Base-by-base conservation (phyloP, 2,888 invertebrate species). In the Nebria salina region DNA sequence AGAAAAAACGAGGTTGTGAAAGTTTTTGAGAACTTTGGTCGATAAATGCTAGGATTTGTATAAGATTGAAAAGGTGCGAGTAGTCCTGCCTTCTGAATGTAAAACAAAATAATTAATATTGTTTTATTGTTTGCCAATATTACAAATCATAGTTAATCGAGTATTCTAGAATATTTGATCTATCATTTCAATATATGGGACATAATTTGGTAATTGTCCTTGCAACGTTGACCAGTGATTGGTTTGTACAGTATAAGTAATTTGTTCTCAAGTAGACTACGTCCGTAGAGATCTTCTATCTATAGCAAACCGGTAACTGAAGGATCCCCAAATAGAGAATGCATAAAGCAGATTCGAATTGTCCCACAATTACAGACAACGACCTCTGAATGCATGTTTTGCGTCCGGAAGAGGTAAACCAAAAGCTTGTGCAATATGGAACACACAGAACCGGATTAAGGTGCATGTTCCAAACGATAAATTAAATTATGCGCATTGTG, bases 361-460 rank as follows among this genome's bases (percentile, higher is more conserved):
- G 68, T 68, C 68, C 68, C 15, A 25, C 20, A 68, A 68, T 68
- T 68, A 68, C 68, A 2, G 20, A 15, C 68, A 26, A 68, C 68
- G 15, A 68, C 68, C 68, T 26, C 68, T 68, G 68, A 68, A 68
- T 68, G 68, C 68, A 68, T 68, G 68, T 68, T 68, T 26, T 15
- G 20, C 15, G 68, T 68, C 9, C 68, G 43, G 43, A 25, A 15
- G 68, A 20, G 26, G 25, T 68, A 68, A 68, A 15, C 68, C 68
- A 9, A 43, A 43, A 15, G 68, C 68, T 4, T 20, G 20, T 68
- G 68, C 20, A 8, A 9, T 8, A 6, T 43, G 43, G 43, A 20
- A 15, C 26, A 26, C 9, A 68, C 68, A 15, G 68, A 7, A 20
- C n/a, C 66, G 66, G 66, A 66, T 13, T 66, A n/a, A 66, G 66